These are phyloP conservation scores for Leptoteleia sp. DNA, from an alignment of 1,140 invertebrate genomes.

Conservation along the genomic window DNA sequence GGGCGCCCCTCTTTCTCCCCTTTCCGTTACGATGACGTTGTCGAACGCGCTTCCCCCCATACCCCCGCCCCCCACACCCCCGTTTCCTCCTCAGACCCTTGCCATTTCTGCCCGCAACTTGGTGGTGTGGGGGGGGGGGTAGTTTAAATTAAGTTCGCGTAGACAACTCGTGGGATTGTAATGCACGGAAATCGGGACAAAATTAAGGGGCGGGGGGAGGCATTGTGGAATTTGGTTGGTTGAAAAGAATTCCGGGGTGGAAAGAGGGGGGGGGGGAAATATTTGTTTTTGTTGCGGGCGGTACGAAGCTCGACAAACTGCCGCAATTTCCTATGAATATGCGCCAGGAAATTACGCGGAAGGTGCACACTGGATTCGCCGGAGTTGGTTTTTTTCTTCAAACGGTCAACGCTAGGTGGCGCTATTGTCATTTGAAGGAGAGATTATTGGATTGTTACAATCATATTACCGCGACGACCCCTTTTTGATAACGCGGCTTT, in stretches of 20 bases:
- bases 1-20: constrained; percentile 63
- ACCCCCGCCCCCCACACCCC: constrained; percentile 19
- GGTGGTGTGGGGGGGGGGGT: too few relatives aligned
- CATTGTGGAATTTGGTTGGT: constrained; percentile 23
- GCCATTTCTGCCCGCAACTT: constrained; percentile 43
- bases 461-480: too few relatives aligned
- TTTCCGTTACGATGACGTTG: constrained; percentile 65
- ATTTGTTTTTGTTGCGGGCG: constrained; percentile 50
- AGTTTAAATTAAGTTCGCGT: constrained; percentile 73
- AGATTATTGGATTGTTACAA: not conserved
- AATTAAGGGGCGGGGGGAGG: constrained; percentile 26
- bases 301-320: constrained; percentile 34
- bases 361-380: constrained; percentile 20
- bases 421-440: too few relatives aligned
- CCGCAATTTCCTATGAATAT: constrained; percentile 59
- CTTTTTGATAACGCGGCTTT: too few relatives aligned
- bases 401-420: too few relatives aligned
- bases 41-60: constrained; percentile 48
- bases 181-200: constrained; percentile 60
- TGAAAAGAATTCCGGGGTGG: constrained; percentile 42
- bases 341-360: constrained; percentile 53
- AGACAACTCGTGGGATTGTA: constrained; percentile 72
- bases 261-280: constrained; percentile 37
- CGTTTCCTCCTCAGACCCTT: too few relatives aligned
- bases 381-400: too few relatives aligned